phyloP scores from a whole-genome alignment of 2,797 vertebrate species.

The Dicrostonyx torquatus region DNA sequence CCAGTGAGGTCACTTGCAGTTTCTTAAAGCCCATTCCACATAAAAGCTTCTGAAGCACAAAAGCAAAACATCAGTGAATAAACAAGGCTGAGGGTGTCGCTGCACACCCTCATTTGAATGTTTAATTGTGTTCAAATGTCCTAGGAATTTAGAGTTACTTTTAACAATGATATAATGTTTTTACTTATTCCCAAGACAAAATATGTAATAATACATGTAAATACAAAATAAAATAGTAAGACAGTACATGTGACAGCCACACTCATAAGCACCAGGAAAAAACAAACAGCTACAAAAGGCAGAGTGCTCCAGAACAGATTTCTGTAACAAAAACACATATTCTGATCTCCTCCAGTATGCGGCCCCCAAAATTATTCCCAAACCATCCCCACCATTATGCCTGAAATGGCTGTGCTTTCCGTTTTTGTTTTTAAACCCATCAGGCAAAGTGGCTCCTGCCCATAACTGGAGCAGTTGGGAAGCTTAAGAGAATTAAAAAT shows the following conservation, averaged over 20 bases:
- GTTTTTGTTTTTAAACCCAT: neutral
- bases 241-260: neutral
- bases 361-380: neutral
- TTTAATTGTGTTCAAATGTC: neutral
- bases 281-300: neutral
- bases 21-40: constrained; percentile 27
- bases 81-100: neutral
- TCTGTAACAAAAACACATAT: neutral
- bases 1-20: neutral
- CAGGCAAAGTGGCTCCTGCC: neutral
- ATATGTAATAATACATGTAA: neutral
- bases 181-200: constrained; percentile 22
- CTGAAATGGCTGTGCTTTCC: neutral
- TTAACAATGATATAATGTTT: neutral
- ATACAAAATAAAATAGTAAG: neutral
- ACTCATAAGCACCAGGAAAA: neutral
- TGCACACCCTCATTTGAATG: neutral
- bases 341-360: neutral
- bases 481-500: neutral
- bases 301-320: neutral
- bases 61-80: neutral
- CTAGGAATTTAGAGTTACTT: neutral
- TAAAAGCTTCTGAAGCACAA: constrained; percentile 3
- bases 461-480: neutral
- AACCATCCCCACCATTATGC: neutral